Percentiles rank a stretch among this genome's conserved stretches.
These are phyloP conservation scores for Tinea trinotella DNA, from an alignment of 2,888 invertebrate species.

Conservation along the genomic window DNA sequence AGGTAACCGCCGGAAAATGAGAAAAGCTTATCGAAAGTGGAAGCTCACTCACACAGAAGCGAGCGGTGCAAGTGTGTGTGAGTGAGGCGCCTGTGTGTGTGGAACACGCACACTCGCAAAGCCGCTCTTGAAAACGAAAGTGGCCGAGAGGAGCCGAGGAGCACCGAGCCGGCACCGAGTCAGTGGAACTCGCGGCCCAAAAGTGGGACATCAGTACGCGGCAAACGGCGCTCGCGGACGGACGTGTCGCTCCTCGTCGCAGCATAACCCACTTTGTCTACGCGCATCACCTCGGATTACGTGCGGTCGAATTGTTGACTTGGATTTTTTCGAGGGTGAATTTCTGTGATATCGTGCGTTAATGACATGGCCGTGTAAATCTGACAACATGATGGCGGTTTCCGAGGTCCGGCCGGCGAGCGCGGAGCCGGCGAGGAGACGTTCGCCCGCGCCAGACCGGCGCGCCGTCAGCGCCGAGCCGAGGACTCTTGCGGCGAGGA, in stretches of 20 bases:
- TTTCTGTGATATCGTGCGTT: neutral
- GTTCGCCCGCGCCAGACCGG: conserved; percentile 42
- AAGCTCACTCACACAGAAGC: conserved; percentile 40
- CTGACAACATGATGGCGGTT: conserved; percentile 60
- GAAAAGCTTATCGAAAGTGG: conserved; percentile 68
- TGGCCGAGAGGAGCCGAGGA: conserved; percentile 63
- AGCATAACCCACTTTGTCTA: conserved; percentile 2
- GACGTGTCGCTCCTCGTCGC: conserved; percentile 44
- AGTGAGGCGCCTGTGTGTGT: conserved; percentile 27
- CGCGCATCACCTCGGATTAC: conserved; percentile 12
- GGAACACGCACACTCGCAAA: conserved; percentile 27
- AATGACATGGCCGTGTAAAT: conserved; percentile 11
- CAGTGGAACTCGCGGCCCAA: conserved; percentile 69
- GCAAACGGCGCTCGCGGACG: conserved; percentile 62
- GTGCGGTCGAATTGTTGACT: conserved; percentile 6
- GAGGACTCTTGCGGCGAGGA: conserved; percentile 64
- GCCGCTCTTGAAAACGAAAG: conserved; percentile 65
- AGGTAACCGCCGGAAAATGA: conserved; percentile 55
- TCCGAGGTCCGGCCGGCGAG: conserved; percentile 59
- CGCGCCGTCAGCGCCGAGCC: conserved; percentile 56
- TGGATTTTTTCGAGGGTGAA: neutral
- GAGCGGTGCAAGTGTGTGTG: conserved; percentile 43
- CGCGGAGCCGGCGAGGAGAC: conserved; percentile 44
- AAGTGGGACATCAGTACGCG: conserved; percentile 78
- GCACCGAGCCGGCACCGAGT: conserved; percentile 69